phyloP scores from a whole-genome alignment of 2,888 invertebrate species.

The Villa cingulata region DNA sequence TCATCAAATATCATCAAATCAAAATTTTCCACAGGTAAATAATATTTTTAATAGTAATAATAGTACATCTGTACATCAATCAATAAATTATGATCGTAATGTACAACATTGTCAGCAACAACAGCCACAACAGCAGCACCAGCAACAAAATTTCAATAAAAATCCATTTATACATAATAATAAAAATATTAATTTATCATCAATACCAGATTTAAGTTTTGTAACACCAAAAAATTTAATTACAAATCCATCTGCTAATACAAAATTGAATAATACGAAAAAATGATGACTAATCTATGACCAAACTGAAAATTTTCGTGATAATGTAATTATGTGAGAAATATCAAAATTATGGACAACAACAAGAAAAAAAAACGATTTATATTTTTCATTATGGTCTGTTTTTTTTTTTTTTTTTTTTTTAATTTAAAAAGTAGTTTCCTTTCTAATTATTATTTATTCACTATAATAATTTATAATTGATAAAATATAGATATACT shows the following conservation, averaged over 20 bases:
- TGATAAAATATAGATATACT: no score
- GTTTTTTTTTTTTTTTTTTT: no score
- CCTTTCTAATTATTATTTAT: no score
- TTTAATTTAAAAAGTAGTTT: no score
- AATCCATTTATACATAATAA: conserved; percentile 14
- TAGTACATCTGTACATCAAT: conserved; percentile 3
- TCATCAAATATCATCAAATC: background rate
- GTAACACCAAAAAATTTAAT: conserved; percentile 34
- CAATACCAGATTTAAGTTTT: conserved; percentile 43
- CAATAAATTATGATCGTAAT: conserved; percentile 5
- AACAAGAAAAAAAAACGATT: no score
- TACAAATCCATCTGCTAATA: conserved; percentile 13
- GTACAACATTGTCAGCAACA: conserved; percentile 5
- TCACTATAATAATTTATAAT: no score
- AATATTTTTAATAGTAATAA: background rate
- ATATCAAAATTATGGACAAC: no score
- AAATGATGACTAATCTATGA: conserved; percentile 17
- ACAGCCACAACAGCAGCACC: conserved; percentile 6
- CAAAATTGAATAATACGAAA: conserved; percentile 8
- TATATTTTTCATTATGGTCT: no score
- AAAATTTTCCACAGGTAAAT: background rate
- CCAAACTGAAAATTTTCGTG: conserved; percentile 6
- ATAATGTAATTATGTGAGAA: conserved; percentile 10
- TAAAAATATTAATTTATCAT: conserved; percentile 32
- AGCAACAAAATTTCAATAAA: conserved; percentile 15